Conservation (phyloP, 1,140 invertebrate genomes). For the Leucophenga varia region DNA sequence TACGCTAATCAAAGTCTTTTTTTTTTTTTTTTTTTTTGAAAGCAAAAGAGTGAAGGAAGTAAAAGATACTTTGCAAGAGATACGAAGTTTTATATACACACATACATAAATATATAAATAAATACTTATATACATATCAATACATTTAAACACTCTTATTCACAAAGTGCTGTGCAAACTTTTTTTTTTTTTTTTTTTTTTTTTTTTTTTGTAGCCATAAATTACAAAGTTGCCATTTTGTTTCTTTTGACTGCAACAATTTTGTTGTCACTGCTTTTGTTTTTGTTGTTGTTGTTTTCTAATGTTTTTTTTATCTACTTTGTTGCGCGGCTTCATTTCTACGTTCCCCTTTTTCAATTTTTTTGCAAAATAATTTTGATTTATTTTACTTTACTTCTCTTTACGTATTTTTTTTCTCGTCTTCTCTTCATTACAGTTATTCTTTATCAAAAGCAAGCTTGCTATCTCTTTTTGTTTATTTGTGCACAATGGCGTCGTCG, state of each 20-base stretch:
- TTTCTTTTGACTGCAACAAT: slow-evolving; percentile 15
- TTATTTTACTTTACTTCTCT: slow-evolving; percentile 33
- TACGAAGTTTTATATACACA: too few species aligned
- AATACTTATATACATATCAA: too few species aligned
- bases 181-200: too few species aligned
- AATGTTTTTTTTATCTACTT: slow-evolving; percentile 1
- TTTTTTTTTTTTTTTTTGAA: too few species aligned
- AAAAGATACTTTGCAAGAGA: too few species aligned
- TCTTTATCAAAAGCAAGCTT: too few species aligned
- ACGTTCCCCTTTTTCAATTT: slow-evolving; percentile 30
- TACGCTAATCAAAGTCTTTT: too few species aligned
- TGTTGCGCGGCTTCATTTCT: background rate
- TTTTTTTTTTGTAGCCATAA: slow-evolving; percentile 43
- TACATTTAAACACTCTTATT: too few species aligned
- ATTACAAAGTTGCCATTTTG: slow-evolving; percentile 55
- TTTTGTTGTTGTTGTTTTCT: slow-evolving; percentile 2
- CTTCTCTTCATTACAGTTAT: background rate
- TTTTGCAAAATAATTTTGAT: slow-evolving; percentile 54
- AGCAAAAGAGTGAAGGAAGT: too few species aligned
- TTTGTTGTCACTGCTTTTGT: slow-evolving; percentile 6
- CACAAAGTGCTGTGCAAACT: slow-evolving; percentile 47
- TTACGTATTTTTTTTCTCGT: background rate
- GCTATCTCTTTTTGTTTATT: slow-evolving; percentile 2
- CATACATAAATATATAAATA: too few species aligned
- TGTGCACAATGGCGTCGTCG: background rate